phyloP scores from a whole-genome alignment of 2,113 vertebrate genomes.

The Sula dactylatra region DNA sequence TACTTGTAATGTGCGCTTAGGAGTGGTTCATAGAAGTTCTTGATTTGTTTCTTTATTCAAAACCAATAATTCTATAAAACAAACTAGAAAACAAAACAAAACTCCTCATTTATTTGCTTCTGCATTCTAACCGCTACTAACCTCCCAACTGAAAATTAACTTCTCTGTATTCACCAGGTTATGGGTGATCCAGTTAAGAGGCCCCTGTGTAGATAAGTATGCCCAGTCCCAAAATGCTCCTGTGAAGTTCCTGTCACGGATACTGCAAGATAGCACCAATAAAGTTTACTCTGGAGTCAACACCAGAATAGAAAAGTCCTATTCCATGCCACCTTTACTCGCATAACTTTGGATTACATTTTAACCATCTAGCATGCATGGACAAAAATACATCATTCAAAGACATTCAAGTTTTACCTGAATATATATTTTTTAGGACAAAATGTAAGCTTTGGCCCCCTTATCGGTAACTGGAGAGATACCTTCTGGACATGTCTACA shows the following conservation, averaged over 20 bases:
- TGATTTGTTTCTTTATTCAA: not conserved
- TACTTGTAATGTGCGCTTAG: not conserved
- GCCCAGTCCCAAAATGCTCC: not conserved
- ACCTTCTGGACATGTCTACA: not conserved
- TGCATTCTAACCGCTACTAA: not conserved
- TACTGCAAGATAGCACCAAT: not conserved
- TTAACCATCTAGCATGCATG: not conserved
- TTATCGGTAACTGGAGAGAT: constrained; percentile 76
- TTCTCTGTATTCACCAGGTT: not conserved
- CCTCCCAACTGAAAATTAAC: not conserved
- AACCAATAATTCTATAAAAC: not conserved
- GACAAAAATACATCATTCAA: not conserved
- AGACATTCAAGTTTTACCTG: constrained; percentile 74
- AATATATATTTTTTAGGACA: constrained; percentile 87
- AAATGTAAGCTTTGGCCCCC: constrained; percentile 78
- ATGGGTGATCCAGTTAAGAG: not conserved
- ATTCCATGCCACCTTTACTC: not conserved
- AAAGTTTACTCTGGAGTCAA: not conserved
- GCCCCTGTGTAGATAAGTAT: not conserved
- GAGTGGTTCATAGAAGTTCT: not conserved
- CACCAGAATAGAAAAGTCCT: not conserved
- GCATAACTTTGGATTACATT: not conserved
- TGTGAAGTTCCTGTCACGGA: not conserved
- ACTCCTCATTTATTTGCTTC: not conserved
- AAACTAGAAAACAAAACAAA: not conserved